Evolutionary conservation across 2,797 vertebrate genomes (phyloP).

Genomic region (Phylloscopus collybita): DNA sequence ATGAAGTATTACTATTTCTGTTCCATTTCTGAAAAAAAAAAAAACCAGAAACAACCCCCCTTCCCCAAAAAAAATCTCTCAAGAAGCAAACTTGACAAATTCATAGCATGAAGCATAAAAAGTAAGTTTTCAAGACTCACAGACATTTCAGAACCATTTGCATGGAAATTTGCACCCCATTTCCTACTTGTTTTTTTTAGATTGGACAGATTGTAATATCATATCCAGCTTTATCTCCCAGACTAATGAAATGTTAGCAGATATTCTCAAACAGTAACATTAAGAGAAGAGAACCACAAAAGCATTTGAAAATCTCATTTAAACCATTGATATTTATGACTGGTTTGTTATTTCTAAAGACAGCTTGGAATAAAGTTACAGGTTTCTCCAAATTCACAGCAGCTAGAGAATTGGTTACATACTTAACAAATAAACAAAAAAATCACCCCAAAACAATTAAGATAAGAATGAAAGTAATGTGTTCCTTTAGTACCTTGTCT

Average conservation of each 20-base stretch:
- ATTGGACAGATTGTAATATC: background rate
- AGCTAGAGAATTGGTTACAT: background rate
- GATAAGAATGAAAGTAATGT: background rate
- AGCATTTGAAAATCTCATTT: background rate
- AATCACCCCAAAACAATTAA: background rate
- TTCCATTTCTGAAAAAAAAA: background rate
- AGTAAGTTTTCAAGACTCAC: background rate
- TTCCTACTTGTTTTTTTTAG: background rate
- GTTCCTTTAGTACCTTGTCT: constrained; percentile 81
- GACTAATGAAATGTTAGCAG: background rate
- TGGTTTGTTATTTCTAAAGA: background rate
- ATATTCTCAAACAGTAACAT: background rate
- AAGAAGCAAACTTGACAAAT: background rate
- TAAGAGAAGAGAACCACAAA: background rate
- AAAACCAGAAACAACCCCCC: no score
- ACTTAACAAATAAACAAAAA: background rate
- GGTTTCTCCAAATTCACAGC: background rate
- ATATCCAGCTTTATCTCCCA: background rate
- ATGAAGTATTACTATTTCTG: background rate
- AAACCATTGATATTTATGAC: background rate
- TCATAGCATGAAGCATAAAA: background rate
- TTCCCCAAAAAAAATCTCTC: background rate
- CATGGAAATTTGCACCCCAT: background rate
- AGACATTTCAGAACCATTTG: background rate
- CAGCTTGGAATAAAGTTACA: background rate